These are phyloP conservation scores for Dasysyrphus tricinctus DNA, from an alignment of 2,888 invertebrate genomes.

Conservation along the genomic window DNA sequence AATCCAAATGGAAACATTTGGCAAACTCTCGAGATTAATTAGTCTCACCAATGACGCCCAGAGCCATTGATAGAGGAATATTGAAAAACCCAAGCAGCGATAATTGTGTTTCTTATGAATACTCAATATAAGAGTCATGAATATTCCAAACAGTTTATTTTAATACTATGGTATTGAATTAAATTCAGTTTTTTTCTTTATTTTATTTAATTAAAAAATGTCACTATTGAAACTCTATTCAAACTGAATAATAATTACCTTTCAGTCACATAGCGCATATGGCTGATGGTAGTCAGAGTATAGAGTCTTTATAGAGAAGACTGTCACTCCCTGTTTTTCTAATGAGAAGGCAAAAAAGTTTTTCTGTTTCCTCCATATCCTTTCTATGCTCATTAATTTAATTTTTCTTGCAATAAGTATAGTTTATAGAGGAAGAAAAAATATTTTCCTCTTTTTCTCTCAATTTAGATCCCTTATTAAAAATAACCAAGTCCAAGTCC, in stretches of 20 bases:
- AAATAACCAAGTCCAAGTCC: constrained; percentile 35
- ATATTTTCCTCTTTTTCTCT: constrained; percentile 28
- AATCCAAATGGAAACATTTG: constrained; percentile 31
- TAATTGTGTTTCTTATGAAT: constrained; percentile 67
- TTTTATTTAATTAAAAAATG: constrained; percentile 55
- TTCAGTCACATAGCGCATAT: not conserved
- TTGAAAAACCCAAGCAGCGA: constrained; percentile 35
- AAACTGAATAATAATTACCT: constrained; percentile 58
- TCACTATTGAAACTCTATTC: constrained; percentile 38
- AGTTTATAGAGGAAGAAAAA: constrained; percentile 23
- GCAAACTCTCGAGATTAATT: constrained; percentile 53
- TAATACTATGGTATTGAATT: constrained; percentile 29
- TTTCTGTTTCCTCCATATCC: constrained; percentile 36
- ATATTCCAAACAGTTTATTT: constrained; percentile 52
- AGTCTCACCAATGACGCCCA: constrained; percentile 42
- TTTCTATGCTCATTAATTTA: constrained; percentile 70
- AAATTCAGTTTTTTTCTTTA: constrained; percentile 7
- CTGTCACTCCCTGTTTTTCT: constrained; percentile 54
- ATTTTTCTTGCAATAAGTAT: constrained; percentile 65
- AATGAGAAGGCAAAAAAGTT: constrained; percentile 50
- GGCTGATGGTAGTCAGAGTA: too few species aligned
- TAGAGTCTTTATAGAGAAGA: not conserved
- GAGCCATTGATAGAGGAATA: not conserved
- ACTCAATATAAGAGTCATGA: constrained; percentile 55
- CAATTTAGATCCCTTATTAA: constrained; percentile 37